These are phyloP conservation scores for Ammodramus savannarum DNA, from an alignment of 2,113 vertebrate species.

Conservation along the genomic window DNA sequence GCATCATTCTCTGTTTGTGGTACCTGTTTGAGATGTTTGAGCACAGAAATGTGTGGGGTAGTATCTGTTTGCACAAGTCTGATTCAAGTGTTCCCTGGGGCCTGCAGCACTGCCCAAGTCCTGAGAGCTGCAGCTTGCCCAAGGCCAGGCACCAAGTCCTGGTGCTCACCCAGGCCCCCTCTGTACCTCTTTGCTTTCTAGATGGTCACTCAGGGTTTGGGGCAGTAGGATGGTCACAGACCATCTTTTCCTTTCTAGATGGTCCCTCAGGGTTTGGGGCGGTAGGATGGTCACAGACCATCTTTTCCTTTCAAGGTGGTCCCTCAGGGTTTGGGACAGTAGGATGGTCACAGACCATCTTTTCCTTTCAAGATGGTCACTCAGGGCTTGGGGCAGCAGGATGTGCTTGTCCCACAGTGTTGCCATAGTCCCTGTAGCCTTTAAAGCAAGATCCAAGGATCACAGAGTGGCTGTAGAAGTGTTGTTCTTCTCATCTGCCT, in stretches of 20 bases:
- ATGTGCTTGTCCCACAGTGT: accelerated
- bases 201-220: background rate
- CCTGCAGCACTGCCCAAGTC: background rate
- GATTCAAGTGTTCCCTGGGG: background rate
- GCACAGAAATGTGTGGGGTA: background rate
- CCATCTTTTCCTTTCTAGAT: background rate
- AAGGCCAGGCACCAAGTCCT: background rate
- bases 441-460: background rate
- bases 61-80: background rate
- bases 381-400: background rate
- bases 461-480: background rate
- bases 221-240: background rate
- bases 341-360: background rate
- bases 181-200: background rate
- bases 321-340: no score
- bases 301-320: no score
- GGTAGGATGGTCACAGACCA: no score
- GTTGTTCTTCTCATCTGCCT: background rate
- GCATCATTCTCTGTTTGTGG: background rate
- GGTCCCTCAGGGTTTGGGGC: background rate
- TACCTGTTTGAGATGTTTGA: background rate
- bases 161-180: background rate
- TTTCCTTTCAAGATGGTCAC: background rate
- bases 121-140: background rate
- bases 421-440: background rate